A percentile compares a stretch with the other conserved stretches of the same genome.
Evolutionary conservation across 2,113 vertebrate species (phyloP).

Genomic region (Notarius quadriscutis): DNA sequence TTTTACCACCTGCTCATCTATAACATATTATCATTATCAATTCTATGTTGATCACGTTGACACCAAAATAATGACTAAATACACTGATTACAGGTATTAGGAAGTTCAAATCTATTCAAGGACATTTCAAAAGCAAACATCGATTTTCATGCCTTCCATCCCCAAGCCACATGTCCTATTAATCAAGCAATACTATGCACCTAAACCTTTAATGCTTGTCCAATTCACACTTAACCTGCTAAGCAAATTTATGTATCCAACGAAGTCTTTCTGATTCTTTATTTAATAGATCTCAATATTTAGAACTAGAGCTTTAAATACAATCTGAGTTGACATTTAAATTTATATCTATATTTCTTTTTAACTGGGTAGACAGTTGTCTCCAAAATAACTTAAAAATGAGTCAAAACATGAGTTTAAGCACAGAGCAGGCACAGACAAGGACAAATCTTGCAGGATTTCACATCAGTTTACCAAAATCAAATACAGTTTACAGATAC

Average conservation of each 20-base stretch:
- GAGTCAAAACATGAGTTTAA: neutral
- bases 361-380: neutral
- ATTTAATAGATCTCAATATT: neutral
- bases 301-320: neutral
- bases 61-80: neutral
- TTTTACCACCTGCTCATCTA: neutral
- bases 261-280: neutral
- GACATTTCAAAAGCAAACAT: constrained; percentile 57
- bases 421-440: neutral
- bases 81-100: constrained; percentile 20
- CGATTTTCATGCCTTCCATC: constrained; percentile 51
- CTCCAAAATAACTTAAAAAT: neutral
- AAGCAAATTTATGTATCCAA: neutral
- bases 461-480: neutral
- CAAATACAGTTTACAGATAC: neutral
- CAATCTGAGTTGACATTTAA: neutral
- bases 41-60: neutral
- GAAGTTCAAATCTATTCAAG: constrained; percentile 48
- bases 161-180: constrained; percentile 30
- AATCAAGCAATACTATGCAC: constrained; percentile 55
- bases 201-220: constrained; percentile 57
- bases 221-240: constrained; percentile 53
- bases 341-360: neutral
- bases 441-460: neutral
- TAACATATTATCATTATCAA: neutral